Evolutionary conservation across 2,888 invertebrate genomes (phyloP).

Genomic region (Calliopum simillimum): DNA sequence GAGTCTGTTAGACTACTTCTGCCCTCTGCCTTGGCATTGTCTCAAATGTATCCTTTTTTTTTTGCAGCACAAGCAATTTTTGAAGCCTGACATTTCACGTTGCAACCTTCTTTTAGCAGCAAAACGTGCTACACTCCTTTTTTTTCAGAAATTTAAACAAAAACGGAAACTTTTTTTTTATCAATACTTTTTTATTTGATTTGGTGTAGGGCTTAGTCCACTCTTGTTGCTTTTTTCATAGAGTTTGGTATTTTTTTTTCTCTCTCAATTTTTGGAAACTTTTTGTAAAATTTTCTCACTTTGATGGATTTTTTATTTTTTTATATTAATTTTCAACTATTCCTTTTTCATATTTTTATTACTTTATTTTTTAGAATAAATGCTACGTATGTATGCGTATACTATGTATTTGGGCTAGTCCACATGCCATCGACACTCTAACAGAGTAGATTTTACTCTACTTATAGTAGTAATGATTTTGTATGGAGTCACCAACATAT

Average conservation of each 20-base stretch:
- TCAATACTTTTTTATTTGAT: too few relatives aligned
- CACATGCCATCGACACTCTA: too few relatives aligned
- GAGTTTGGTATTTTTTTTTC: background rate
- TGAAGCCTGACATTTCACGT: constrained; percentile 6
- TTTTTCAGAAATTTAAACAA: too few relatives aligned
- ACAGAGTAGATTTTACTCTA: too few relatives aligned
- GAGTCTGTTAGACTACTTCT: background rate
- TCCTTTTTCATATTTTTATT: background rate
- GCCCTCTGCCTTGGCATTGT: background rate
- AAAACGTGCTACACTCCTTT: background rate
- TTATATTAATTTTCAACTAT: background rate
- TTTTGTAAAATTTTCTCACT: constrained; percentile 18
- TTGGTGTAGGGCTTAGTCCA: too few relatives aligned
- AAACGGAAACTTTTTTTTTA: too few relatives aligned
- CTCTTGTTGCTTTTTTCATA: too few relatives aligned
- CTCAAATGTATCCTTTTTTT: constrained; percentile 1
- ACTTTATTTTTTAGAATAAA: constrained; percentile 2
- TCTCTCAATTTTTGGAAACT: background rate
- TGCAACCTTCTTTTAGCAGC: background rate
- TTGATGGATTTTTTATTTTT: background rate
- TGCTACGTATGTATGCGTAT: constrained; percentile 8
- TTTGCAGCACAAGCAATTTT: background rate
- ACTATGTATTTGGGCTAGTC: background rate
- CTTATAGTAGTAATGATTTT: too few relatives aligned
- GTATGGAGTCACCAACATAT: too few relatives aligned